Base-by-base conservation (phyloP, 2,113 vertebrate species). In the Tenebrosternarchus preto region DNA sequence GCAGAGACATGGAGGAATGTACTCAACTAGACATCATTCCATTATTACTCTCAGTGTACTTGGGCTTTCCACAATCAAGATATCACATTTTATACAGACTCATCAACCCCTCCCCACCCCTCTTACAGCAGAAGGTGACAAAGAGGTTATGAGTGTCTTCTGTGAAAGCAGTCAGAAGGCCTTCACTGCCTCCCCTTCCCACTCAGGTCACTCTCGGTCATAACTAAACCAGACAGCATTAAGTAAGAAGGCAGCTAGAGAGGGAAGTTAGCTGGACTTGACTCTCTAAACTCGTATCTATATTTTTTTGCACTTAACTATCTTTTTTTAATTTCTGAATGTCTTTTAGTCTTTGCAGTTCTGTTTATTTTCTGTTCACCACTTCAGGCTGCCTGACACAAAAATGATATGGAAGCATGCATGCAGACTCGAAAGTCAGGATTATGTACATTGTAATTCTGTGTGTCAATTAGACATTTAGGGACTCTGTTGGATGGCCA, bases 161-260 rank as follows among this genome's bases (percentile, higher is more conserved):
- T 60, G 56, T 64, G 24, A 64, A 63, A 64, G 57, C 24, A 33
- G 63, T 66, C 19, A 66, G 27, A 66, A 31, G 63, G 27, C 70
- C 55, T 36, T 33, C 46, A 33, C 25, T 61, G 56, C 25, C 20
- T 61, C 5, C 15, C 43, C 31, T 22, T 29, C 20, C 60, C 57
- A 61, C 31, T 22, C 68, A 15, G 56, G 77, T 73, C 59, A 80
- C 17, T 50, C 7, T 0, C 33, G 56, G 77, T 71, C 68, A 79
- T 33, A 72, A 12, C 59, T 43, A 6, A 66, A 29, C 59, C 68
- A 80, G 78, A 73, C 76, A 78, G 11, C 74, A 31, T 36, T 31
- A 11, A 64, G 17, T 25, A 66, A 17, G 46, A 22, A 61, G 77
- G 43, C 64, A 69, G 36, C 46, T 9, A 16, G 36, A 27, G 60